phyloP scores from a whole-genome alignment of 2,797 vertebrate genomes.

The Centroberyx gerrardi region DNA sequence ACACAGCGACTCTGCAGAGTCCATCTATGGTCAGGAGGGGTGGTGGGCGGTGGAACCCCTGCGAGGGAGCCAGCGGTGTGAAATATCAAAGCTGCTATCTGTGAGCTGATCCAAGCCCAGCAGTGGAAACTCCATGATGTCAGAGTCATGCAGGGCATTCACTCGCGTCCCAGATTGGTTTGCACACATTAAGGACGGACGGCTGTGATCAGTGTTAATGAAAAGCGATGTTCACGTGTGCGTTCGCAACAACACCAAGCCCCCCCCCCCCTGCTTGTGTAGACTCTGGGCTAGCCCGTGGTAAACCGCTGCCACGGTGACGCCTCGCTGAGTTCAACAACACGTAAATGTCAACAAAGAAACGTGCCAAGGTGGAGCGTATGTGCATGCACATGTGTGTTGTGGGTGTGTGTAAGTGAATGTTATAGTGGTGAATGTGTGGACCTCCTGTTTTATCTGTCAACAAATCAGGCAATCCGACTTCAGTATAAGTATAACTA shows the following conservation, averaged over 20 bases:
- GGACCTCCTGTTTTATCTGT: not conserved
- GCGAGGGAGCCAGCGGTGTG: constrained; percentile 60
- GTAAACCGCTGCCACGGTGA: constrained; percentile 55
- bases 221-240: constrained; percentile 63
- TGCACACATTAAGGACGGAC: constrained; percentile 61
- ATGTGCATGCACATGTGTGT: not conserved
- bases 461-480: not conserved
- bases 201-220: constrained; percentile 49
- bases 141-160: constrained; percentile 66
- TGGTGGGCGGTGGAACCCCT: constrained; percentile 79
- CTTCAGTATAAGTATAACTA: too few species aligned
- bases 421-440: not conserved
- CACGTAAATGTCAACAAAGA: constrained; percentile 65
- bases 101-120: constrained; percentile 52
- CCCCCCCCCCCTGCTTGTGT: not conserved
- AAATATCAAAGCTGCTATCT: constrained; percentile 78
- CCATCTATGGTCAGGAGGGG: constrained; percentile 78
- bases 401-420: not conserved
- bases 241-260: constrained; percentile 48
- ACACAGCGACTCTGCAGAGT: constrained; percentile 50
- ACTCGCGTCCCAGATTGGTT: constrained; percentile 65
- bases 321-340: constrained; percentile 54
- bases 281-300: constrained; percentile 46
- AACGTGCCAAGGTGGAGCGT: constrained; percentile 16
- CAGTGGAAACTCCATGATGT: constrained; percentile 86